phyloP scores from a whole-genome alignment of 2,888 invertebrate species.

The Zelleria hepariella region DNA sequence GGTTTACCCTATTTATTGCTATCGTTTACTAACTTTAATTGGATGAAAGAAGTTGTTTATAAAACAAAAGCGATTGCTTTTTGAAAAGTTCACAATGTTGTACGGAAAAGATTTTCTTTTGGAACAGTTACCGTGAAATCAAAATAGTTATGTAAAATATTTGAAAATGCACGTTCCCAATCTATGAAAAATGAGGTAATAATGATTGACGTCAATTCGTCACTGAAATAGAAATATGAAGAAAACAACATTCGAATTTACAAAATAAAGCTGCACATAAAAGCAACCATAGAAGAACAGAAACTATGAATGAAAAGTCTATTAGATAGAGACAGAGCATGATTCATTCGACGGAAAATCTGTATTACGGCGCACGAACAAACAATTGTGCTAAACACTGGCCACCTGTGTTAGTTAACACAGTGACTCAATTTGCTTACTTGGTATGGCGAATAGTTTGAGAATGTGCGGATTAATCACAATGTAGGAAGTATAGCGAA shows the following conservation, averaged over 20 bases:
- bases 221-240: too few species aligned
- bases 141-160: background rate
- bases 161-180: too few species aligned
- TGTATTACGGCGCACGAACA: background rate
- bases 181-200: too few species aligned
- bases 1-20: background rate
- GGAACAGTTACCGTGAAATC: background rate
- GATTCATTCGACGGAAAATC: background rate
- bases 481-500: background rate
- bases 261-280: too few species aligned
- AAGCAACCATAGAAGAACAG: too few species aligned
- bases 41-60: background rate
- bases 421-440: background rate
- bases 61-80: background rate
- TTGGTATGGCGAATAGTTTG: background rate
- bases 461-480: background rate
- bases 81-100: background rate
- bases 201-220: too few species aligned
- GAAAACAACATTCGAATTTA: too few species aligned
- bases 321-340: background rate
- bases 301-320: background rate
- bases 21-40: background rate
- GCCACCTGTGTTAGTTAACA: background rate
- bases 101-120: background rate
- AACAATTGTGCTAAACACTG: background rate